A percentile compares a stretch with the other conserved stretches of the same genome.
These are phyloP conservation scores for Ischnura elegans DNA, from an alignment of 2,888 invertebrate species.

Conservation along the genomic window DNA sequence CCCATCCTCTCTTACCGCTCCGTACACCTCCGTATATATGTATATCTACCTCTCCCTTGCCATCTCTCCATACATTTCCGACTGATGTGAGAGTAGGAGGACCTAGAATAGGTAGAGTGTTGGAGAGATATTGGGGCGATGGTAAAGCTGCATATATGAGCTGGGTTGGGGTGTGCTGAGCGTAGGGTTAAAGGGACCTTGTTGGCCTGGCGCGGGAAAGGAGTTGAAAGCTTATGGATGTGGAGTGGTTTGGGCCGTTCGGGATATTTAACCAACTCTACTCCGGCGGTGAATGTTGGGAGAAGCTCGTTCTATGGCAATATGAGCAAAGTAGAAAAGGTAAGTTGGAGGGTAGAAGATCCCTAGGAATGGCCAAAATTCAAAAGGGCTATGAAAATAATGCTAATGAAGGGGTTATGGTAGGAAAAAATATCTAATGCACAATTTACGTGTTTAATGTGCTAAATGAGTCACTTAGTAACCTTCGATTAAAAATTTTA, in stretches of 20 bases:
- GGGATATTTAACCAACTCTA: neutral
- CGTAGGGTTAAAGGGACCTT: neutral
- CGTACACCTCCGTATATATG: neutral
- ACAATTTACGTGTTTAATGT: no score
- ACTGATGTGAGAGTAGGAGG: neutral
- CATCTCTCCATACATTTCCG: slow-evolving; percentile 32
- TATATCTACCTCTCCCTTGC: neutral
- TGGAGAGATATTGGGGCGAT: neutral
- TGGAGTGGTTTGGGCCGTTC: neutral
- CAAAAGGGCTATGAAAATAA: no score
- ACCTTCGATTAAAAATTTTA: no score
- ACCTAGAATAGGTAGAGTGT: neutral
- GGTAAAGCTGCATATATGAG: neutral
- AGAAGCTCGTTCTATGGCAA: no score
- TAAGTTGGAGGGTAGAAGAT: no score
- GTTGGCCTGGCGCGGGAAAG: neutral
- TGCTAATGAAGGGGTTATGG: no score
- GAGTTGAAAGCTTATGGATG: slow-evolving; percentile 24
- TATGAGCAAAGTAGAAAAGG: no score
- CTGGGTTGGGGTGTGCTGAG: neutral
- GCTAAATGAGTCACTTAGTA: no score
- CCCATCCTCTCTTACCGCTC: neutral
- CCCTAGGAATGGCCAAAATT: no score
- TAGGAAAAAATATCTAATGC: no score
- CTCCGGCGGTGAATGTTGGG: no score